Base-by-base conservation (phyloP, 2,797 vertebrate species). In the Sebastes iracundus region DNA sequence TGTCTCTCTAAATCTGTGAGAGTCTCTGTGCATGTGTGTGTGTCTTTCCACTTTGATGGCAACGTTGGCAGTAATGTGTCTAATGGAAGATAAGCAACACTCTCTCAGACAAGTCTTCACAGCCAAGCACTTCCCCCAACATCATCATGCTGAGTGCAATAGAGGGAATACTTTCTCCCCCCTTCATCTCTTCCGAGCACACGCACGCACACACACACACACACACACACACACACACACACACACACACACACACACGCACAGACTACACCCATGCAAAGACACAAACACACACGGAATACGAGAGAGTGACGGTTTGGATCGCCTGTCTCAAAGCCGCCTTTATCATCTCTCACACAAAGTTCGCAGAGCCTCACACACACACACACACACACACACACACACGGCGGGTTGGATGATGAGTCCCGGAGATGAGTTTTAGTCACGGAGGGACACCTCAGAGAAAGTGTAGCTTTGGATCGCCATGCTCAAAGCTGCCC, bases 31-130 rank as follows among this genome's bases (percentile, higher is more conserved):
- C 53, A 16, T 64, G 61, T 72, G 65, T 72, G 73, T 74, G 81
- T 81, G 80, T 79, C 38, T 87, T 74, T 90, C 74, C 86, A 80
- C 86, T 86, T 92, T 91, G 90, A 91, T 87, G 90, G 93, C 87
- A 93, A 89, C 77, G 46, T 88, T 93, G 91, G 90, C 92, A 91
- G 90, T 94, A 94, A 95, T 94, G 93, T 94, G 94, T 93, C 93
- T 94, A 93, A 95, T 94, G 83, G 91, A 93, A 93, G 93, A 94
- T 93, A 93, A 94, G 92, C 90, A 92, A 91, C 88, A 85, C 81
- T 86, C 86, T 86, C 80, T 80, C 80, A 88, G 81, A 91, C 84
- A 76, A 85, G 90, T 86, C 79, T 92, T 89, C 82, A 82, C 84
- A 87, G 85, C 79, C 81, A 86, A 92, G 75, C 86, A 81, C 86